Evolutionary conservation across 2,888 invertebrate species (phyloP).

Genomic region (Biston betularia): DNA sequence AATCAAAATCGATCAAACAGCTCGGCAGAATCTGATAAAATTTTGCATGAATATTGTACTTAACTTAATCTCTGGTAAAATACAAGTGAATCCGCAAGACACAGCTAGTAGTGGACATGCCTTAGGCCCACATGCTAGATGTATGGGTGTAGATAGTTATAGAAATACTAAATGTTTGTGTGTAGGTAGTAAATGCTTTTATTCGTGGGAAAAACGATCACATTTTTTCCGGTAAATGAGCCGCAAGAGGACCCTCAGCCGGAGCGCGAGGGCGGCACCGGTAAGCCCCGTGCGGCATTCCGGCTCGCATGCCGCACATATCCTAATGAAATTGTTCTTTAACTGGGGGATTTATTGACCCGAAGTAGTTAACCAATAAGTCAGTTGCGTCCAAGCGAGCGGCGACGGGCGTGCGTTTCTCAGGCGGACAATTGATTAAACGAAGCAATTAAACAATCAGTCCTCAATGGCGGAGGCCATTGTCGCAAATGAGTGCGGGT

Average conservation of each 20-base stretch:
- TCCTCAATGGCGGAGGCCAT: constrained; percentile 74
- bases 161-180: not conserved
- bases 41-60: too few relatives aligned
- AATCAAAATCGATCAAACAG: too few relatives aligned
- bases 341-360: constrained; percentile 78
- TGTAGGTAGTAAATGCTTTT: constrained; percentile 9
- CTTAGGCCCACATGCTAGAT: constrained; percentile 1
- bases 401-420: constrained; percentile 66
- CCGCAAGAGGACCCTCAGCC: constrained; percentile 4
- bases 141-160: constrained; percentile 1
- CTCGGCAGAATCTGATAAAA: too few relatives aligned
- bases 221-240: constrained; percentile 15
- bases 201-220: not conserved
- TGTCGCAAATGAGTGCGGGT: constrained; percentile 82
- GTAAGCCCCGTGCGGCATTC: constrained; percentile 38
- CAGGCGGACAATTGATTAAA: constrained; percentile 85
- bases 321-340: constrained; percentile 73
- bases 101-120: not conserved
- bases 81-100: too few relatives aligned
- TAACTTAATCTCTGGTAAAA: too few relatives aligned
- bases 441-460: constrained; percentile 86
- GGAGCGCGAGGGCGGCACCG: constrained; percentile 26
- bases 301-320: constrained; percentile 35
- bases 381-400: constrained; percentile 60
- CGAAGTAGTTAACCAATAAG: constrained; percentile 68